phyloP scores from a whole-genome alignment of 2,797 vertebrate genomes.

The Ptychadena robeensis region DNA sequence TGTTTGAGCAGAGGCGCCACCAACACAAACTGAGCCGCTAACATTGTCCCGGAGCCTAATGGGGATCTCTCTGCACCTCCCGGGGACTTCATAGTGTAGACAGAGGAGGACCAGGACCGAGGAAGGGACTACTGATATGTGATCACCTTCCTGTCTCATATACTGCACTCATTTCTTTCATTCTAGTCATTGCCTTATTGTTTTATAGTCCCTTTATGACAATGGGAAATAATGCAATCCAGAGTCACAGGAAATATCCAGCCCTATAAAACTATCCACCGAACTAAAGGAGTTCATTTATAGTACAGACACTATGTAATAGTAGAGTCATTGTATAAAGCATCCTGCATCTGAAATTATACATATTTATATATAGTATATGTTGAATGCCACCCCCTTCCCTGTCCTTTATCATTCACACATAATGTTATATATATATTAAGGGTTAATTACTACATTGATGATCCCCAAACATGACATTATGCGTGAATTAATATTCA shows the following conservation, averaged over 20 bases:
- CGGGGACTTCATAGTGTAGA: constrained; percentile 66
- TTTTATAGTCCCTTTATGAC: neutral
- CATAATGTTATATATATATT: too few relatives aligned
- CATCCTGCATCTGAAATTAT: too few relatives aligned
- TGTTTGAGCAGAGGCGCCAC: constrained; percentile 81
- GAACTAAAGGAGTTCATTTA: too few relatives aligned
- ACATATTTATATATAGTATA: too few relatives aligned
- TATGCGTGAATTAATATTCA: too few relatives aligned
- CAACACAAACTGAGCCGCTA: constrained; percentile 77
- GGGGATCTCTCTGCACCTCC: constrained; percentile 79
- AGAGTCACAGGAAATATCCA: neutral
- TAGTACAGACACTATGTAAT: too few relatives aligned
- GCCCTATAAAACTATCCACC: too few relatives aligned
- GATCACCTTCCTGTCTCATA: constrained; percentile 26
- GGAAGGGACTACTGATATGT: constrained; percentile 39
- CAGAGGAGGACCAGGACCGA: constrained; percentile 59
- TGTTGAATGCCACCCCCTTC: too few relatives aligned
- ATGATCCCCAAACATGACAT: too few relatives aligned
- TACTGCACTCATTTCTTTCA: neutral
- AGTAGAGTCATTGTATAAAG: too few relatives aligned
- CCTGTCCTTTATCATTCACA: too few relatives aligned
- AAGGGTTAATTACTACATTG: too few relatives aligned
- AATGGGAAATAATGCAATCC: neutral
- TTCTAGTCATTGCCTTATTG: neutral
- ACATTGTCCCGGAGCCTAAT: constrained; percentile 70